These are phyloP conservation scores for Rhingia campestris DNA, from an alignment of 2,888 invertebrate species.

Conservation along the genomic window DNA sequence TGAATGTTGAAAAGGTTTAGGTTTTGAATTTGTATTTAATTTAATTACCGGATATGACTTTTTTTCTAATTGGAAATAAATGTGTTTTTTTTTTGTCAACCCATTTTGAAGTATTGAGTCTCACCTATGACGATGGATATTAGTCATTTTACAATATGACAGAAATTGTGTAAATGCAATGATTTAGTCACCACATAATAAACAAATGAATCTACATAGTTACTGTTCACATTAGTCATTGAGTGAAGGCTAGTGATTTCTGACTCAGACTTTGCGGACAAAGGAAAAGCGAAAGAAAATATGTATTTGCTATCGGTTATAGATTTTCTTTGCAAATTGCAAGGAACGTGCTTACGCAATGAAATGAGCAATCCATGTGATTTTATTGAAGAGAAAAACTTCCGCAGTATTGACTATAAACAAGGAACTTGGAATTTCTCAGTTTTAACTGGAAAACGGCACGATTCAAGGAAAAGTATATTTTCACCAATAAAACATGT, in stretches of 20 bases:
- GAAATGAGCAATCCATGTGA: too few species aligned
- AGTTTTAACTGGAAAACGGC: too few species aligned
- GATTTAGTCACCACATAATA: not conserved
- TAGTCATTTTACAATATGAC: not conserved
- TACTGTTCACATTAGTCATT: not conserved
- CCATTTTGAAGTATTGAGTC: not conserved
- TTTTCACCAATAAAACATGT: too few species aligned
- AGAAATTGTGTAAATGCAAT: not conserved
- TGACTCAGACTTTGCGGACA: not conserved
- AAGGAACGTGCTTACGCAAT: not conserved
- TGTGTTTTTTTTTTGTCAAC: too few species aligned
- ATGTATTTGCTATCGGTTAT: not conserved
- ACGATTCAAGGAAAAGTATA: too few species aligned
- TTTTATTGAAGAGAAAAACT: too few species aligned
- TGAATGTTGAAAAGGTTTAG: too few species aligned
- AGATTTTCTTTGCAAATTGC: not conserved
- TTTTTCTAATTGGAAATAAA: too few species aligned
- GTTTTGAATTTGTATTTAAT: too few species aligned
- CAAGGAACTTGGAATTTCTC: too few species aligned
- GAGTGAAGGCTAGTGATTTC: not conserved
- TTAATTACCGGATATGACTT: too few species aligned
- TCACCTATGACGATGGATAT: not conserved
- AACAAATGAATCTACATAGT: not conserved
- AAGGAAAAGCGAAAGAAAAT: not conserved
- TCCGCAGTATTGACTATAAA: too few species aligned